Evolutionary conservation across 2,888 invertebrate species (phyloP).

Genomic region (Agrypnus murinus): DNA sequence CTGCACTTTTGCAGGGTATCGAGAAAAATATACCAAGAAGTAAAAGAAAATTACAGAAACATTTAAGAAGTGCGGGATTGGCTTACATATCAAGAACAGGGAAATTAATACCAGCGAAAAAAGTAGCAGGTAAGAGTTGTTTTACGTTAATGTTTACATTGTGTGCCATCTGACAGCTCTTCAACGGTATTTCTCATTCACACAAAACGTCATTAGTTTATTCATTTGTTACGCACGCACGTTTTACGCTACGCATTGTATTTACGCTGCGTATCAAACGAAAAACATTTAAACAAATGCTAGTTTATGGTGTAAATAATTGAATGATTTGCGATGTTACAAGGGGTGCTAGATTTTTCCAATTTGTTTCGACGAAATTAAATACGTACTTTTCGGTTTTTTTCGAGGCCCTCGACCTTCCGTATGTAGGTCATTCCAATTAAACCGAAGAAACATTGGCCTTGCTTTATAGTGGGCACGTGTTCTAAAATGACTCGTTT

Average conservation of each 20-base stretch:
- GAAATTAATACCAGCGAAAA: slow-evolving; percentile 72
- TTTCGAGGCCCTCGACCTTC: slow-evolving; percentile 64
- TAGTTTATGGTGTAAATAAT: neutral
- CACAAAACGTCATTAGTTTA: slow-evolving; percentile 50
- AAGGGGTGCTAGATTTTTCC: slow-evolving; percentile 1
- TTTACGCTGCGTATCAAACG: slow-evolving; percentile 16
- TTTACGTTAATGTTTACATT: slow-evolving; percentile 65
- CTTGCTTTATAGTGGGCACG: slow-evolving; percentile 68
- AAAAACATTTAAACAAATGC: neutral
- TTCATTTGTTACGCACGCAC: slow-evolving; percentile 43
- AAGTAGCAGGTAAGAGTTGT: slow-evolving; percentile 70
- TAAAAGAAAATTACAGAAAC: slow-evolving; percentile 71
- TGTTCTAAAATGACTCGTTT: slow-evolving; percentile 54
- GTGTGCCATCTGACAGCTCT: slow-evolving; percentile 61
- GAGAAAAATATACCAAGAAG: slow-evolving; percentile 70
- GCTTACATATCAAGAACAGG: slow-evolving; percentile 73
- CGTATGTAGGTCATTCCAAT: slow-evolving; percentile 69
- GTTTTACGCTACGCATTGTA: slow-evolving; percentile 28
- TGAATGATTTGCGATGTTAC: neutral
- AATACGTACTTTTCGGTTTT: slow-evolving; percentile 27
- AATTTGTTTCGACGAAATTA: slow-evolving; percentile 7
- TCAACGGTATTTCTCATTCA: slow-evolving; percentile 57
- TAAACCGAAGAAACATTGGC: slow-evolving; percentile 66
- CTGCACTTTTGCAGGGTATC: slow-evolving; percentile 66
- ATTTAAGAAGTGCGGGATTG: slow-evolving; percentile 71